Evolutionary conservation across 2,888 invertebrate genomes (phyloP).

Genomic region (Punctoribates punctum): DNA sequence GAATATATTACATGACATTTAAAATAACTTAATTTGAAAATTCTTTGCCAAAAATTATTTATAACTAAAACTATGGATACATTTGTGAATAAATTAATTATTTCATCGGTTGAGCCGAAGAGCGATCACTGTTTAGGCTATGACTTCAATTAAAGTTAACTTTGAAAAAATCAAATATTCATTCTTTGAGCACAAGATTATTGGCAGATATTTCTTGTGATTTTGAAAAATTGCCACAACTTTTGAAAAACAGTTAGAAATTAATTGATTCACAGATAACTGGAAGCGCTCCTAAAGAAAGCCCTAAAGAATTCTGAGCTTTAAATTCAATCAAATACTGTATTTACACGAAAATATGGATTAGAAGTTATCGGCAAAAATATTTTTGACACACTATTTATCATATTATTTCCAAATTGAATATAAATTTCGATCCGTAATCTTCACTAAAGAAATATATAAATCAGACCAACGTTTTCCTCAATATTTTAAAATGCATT

Average conservation of each 20-base stretch:
- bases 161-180: background rate
- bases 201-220: background rate
- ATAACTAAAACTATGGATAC: background rate
- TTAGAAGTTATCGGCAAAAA: conserved; percentile 2
- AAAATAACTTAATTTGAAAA: conserved; percentile 16
- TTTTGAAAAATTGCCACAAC: background rate
- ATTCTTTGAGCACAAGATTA: background rate
- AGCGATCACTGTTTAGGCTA: background rate
- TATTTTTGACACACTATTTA: conserved; percentile 24
- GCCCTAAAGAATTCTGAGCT: background rate
- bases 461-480: no score
- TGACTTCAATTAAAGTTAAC: background rate
- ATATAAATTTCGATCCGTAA: no score
- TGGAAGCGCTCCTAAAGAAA: background rate
- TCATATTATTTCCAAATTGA: background rate
- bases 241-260: conserved; percentile 4
- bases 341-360: conserved; percentile 14
- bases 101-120: no score
- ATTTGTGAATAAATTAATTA: background rate
- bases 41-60: background rate
- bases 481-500: no score
- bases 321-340: background rate
- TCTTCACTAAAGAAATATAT: no score
- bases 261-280: conserved; percentile 12
- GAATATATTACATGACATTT: background rate